These are phyloP conservation scores for Myxocyprinus asiaticus DNA, from an alignment of 2,113 vertebrate genomes.

Conservation along the genomic window DNA sequence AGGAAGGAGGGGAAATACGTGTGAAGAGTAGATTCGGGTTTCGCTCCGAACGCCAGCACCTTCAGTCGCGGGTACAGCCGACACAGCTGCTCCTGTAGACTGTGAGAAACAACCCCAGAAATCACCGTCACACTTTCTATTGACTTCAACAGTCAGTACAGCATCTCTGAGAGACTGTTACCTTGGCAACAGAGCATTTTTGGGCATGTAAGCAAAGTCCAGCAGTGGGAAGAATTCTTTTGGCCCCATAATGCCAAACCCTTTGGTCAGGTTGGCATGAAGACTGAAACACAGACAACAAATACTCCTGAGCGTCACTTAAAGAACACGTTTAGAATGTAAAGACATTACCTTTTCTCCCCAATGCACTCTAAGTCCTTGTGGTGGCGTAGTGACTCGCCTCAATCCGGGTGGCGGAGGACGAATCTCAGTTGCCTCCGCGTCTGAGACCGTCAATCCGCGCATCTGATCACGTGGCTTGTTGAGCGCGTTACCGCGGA, in stretches of 20 bases:
- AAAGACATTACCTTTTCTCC: no score
- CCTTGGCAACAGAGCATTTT: slow-evolving; percentile 88
- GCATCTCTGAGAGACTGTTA: slow-evolving; percentile 57
- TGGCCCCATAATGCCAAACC: slow-evolving; percentile 92
- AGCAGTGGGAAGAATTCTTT: slow-evolving; percentile 96
- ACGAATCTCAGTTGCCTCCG: no score
- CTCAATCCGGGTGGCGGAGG: no score
- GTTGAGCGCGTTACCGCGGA: no score
- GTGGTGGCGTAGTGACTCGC: no score
- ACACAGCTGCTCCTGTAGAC: slow-evolving; percentile 91
- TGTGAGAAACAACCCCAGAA: slow-evolving; percentile 54
- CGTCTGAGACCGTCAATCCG: no score
- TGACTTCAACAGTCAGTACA: not conserved
- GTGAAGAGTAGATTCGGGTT: slow-evolving; percentile 84
- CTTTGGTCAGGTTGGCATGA: slow-evolving; percentile 91
- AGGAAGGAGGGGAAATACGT: slow-evolving; percentile 95
- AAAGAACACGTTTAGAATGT: no score
- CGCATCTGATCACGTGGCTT: no score
- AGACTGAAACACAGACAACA: slow-evolving; percentile 72
- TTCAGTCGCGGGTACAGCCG: slow-evolving; percentile 90
- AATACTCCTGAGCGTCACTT: not conserved
- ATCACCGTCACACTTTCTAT: not conserved
- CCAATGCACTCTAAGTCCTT: no score
- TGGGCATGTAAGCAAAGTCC: slow-evolving; percentile 97
- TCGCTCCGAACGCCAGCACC: slow-evolving; percentile 87